Percentiles rank a stretch among this genome's conserved stretches.
Conservation (phyloP, 2,113 vertebrate species). For the Pseudopipra pipra region DNA sequence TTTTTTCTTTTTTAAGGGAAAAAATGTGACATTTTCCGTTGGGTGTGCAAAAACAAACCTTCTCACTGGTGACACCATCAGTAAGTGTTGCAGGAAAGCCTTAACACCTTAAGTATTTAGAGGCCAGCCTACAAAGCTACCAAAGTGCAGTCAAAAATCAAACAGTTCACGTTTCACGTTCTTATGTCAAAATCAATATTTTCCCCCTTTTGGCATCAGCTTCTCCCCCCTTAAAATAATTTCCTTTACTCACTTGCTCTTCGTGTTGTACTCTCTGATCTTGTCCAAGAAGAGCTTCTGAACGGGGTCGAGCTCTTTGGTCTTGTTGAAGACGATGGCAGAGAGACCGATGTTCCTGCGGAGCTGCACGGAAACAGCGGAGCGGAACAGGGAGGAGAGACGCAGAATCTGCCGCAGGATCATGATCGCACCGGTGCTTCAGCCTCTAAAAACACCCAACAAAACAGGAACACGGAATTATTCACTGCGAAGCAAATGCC, state of each 20-base stretch:
- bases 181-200: not conserved
- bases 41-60: not conserved
- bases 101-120: not conserved
- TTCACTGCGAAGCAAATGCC: accelerated
- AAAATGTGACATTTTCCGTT: not conserved
- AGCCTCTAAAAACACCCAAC: not conserved
- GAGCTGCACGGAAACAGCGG: slow-evolving; percentile 72
- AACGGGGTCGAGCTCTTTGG: slow-evolving; percentile 88
- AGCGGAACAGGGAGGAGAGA: slow-evolving; percentile 79
- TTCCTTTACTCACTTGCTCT: slow-evolving; percentile 86
- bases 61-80: not conserved
- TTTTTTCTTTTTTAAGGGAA: not conserved
- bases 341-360: slow-evolving; percentile 91
- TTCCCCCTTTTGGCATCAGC: not conserved
- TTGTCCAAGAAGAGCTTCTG: slow-evolving; percentile 97
- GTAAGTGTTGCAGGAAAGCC: not conserved
- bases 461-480: not conserved
- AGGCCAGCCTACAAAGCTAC: not conserved
- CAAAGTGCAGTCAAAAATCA: not conserved
- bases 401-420: slow-evolving; percentile 80
- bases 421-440: slow-evolving; percentile 73
- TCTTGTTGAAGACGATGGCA: slow-evolving; percentile 82
- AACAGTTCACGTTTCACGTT: not conserved
- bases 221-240: not conserved
- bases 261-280: slow-evolving; percentile 89